These are phyloP conservation scores for Drosophila recens DNA, from an alignment of 2,888 invertebrate species.

Conservation along the genomic window DNA sequence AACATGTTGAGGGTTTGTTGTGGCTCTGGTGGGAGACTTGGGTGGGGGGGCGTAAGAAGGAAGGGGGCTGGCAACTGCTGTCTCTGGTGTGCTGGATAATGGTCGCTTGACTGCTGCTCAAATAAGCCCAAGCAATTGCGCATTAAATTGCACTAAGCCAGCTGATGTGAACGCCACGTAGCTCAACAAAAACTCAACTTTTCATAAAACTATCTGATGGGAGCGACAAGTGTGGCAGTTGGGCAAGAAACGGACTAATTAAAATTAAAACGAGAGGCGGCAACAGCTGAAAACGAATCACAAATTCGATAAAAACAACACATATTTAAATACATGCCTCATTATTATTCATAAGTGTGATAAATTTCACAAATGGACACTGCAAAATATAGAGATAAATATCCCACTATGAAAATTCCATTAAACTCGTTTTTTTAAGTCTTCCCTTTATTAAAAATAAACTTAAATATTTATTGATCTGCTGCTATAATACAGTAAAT, in stretches of 20 bases:
- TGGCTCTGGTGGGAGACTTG: slow-evolving; percentile 15
- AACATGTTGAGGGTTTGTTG: slow-evolving; percentile 51
- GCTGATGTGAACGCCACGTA: slow-evolving; percentile 47
- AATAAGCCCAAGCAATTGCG: slow-evolving; percentile 70
- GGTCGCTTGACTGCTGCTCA: slow-evolving; percentile 49
- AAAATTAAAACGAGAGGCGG: not conserved
- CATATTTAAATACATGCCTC: not conserved
- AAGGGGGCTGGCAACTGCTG: slow-evolving; percentile 9
- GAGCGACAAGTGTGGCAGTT: slow-evolving; percentile 20
- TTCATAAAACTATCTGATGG: slow-evolving; percentile 5
- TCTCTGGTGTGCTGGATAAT: slow-evolving; percentile 13
- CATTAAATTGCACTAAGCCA: slow-evolving; percentile 70
- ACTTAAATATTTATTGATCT: no score
- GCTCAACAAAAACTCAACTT: slow-evolving; percentile 12
- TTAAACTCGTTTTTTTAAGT: no score
- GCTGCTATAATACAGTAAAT: no score
- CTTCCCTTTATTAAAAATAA: no score
- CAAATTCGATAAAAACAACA: not conserved
- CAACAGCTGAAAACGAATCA: not conserved
- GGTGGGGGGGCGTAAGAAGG: not conserved
- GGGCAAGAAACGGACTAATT: slow-evolving; percentile 19
- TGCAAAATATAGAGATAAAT: not conserved
- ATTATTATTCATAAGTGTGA: not conserved
- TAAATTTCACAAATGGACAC: not conserved
- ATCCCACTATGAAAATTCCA: no score